Evolutionary conservation across 2,113 vertebrate genomes (phyloP).

Genomic region (Tachysurus vachellii): DNA sequence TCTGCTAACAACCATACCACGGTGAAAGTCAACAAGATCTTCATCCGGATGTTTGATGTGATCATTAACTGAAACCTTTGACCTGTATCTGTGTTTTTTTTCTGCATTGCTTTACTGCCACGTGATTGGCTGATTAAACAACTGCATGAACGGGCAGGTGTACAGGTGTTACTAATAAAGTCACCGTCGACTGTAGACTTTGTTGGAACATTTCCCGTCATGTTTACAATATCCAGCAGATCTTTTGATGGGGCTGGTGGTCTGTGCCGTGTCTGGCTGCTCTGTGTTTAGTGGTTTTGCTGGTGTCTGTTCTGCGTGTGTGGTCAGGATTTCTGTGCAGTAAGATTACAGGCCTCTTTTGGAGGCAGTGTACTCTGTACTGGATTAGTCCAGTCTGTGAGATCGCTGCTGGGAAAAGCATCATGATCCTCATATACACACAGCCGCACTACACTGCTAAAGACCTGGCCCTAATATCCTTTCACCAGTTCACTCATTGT

Average conservation of each 20-base stretch:
- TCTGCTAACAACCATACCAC: too few relatives aligned
- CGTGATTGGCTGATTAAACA: too few relatives aligned
- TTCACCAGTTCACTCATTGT: background rate
- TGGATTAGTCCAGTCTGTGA: constrained; percentile 67
- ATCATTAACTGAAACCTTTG: too few relatives aligned
- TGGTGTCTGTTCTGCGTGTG: constrained; percentile 23
- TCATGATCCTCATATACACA: constrained; percentile 34
- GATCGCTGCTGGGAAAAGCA: constrained; percentile 62
- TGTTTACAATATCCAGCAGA: background rate
- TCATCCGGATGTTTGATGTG: too few relatives aligned
- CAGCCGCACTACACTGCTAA: constrained; percentile 37
- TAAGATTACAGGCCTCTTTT: constrained; percentile 47
- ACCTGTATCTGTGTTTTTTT: too few relatives aligned
- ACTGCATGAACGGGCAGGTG: too few relatives aligned
- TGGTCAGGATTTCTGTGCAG: constrained; percentile 47
- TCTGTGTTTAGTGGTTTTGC: constrained; percentile 19
- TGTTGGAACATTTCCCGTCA: background rate
- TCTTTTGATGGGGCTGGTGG: background rate
- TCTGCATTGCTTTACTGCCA: too few relatives aligned
- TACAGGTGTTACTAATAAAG: too few relatives aligned
- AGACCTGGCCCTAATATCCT: constrained; percentile 67
- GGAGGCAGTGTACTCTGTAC: constrained; percentile 51
- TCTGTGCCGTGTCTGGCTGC: background rate
- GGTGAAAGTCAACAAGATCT: too few relatives aligned
- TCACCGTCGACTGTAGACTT: too few relatives aligned